Evolutionary conservation across 2,888 invertebrate species (phyloP), one percentile per base, ranked within the genome.

Genomic region (Drosophila pseudotakahashii): DNA sequence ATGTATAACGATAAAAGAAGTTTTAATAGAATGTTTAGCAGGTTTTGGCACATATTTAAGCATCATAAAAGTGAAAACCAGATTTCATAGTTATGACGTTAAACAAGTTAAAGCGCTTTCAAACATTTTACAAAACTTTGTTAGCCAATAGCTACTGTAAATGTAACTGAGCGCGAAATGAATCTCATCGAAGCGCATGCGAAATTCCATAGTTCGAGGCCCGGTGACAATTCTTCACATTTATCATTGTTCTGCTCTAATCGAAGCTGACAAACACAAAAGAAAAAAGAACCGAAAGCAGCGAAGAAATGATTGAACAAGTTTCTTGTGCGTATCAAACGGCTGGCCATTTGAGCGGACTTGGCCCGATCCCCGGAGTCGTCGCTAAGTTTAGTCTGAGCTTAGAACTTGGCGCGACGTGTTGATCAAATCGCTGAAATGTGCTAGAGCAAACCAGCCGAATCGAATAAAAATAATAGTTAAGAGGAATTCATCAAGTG

Each of bases 301-400:
- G 55, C 63, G 59, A 72, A 79, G 61, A 76, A 79, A 73, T 81
- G 69, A 79, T 73, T 79, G 77, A 88, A 85, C 86, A 84, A 88
- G 86, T 84, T 84, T 84, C 37, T 75, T 70, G 79, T 87, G 84
- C 87, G 87, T 81, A 83, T 73, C 71, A 64, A 69, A 70, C 71
- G 62, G 76, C 50, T 51, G 52, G 61, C 52, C 44, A 34, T 51
- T 34, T 36, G 39, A 57, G 71, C 51, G 47, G 54, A 36, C 63
- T 26, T 52, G 37, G 54, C 48, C 51, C 39, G 64, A 47, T 32
- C 14, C 30, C 45, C 45, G 47, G 55, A 42, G 11, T 16, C 58
- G 54, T 44, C 48, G 30, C 52, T 19, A 37, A 52, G 61, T 58
- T 80, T 74, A 85, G 84, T 84, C 72, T 73, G 67, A 72, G 75